phyloP scores from a whole-genome alignment of 1,140 invertebrate species.

The Berghia stephanieae region DNA sequence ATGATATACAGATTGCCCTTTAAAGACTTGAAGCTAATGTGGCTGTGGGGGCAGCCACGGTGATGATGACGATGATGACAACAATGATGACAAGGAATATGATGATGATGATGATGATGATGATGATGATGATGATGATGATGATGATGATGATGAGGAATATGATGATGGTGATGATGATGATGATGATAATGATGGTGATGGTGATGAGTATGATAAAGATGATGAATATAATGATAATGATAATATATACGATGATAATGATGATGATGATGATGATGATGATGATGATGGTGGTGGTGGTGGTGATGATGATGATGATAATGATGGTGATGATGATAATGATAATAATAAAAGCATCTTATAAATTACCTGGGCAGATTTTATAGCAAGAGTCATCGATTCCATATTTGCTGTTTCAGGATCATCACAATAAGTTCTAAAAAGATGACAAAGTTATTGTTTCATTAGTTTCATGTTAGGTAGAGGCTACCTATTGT shows the following conservation, averaged over 20 bases:
- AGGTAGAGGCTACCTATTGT: too few relatives aligned
- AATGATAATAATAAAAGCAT: neutral
- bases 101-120: conserved; percentile 6
- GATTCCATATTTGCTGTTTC: conserved; percentile 50
- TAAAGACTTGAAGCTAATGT: too few relatives aligned
- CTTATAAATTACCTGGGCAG: conserved; percentile 43
- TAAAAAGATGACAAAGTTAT: conserved; percentile 33
- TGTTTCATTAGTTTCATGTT: neutral
- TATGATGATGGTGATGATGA: neutral
- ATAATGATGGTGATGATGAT: neutral
- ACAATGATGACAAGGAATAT: neutral
- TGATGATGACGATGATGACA: neutral
- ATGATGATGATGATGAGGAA: too few relatives aligned
- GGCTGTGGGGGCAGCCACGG: neutral
- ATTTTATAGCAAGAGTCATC: conserved; percentile 52
- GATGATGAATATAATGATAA: too few relatives aligned
- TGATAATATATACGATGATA: too few relatives aligned
- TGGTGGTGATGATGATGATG: neutral
- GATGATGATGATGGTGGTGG: neutral
- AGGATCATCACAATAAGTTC: conserved; percentile 52
- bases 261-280: too few relatives aligned
- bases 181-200: too few relatives aligned
- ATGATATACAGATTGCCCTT: too few relatives aligned
- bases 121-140: conserved; percentile 3
- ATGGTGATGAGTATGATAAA: too few relatives aligned